phyloP scores from a whole-genome alignment of 2,113 vertebrate species.

The Taxidea taxus region DNA sequence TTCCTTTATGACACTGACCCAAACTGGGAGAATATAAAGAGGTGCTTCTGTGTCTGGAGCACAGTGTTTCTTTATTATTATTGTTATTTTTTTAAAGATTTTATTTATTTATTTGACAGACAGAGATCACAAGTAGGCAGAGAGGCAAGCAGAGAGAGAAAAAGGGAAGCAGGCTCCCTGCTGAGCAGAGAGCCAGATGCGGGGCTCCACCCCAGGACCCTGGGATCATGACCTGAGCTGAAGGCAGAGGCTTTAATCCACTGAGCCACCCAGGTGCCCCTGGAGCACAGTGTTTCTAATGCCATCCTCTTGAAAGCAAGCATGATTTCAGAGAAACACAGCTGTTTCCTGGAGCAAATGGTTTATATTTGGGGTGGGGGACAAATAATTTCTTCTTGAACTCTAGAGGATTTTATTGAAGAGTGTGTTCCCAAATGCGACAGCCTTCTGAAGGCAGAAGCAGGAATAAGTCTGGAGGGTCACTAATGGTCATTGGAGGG shows the following conservation, averaged over 20 bases:
- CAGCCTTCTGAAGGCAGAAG: background rate
- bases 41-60: background rate
- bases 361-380: background rate
- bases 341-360: slow-evolving; percentile 13
- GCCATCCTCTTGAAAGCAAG: background rate
- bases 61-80: background rate
- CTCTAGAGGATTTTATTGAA: background rate
- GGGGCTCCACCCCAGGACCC: too few species aligned
- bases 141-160: too few species aligned
- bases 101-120: too few species aligned
- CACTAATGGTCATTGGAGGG: background rate
- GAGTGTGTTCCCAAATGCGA: background rate
- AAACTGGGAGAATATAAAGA: background rate
- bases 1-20: background rate
- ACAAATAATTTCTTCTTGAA: slow-evolving; percentile 29
- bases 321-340: background rate
- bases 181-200: too few species aligned
- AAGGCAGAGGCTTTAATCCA: too few species aligned
- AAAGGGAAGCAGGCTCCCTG: too few species aligned
- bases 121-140: too few species aligned
- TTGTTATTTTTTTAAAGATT: too few species aligned
- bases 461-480: background rate
- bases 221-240: too few species aligned
- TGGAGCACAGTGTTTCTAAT: background rate
- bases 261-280: too few species aligned